These are phyloP conservation scores for Bolborhynchus lineola DNA, from an alignment of 2,113 vertebrate genomes.

Conservation along the genomic window DNA sequence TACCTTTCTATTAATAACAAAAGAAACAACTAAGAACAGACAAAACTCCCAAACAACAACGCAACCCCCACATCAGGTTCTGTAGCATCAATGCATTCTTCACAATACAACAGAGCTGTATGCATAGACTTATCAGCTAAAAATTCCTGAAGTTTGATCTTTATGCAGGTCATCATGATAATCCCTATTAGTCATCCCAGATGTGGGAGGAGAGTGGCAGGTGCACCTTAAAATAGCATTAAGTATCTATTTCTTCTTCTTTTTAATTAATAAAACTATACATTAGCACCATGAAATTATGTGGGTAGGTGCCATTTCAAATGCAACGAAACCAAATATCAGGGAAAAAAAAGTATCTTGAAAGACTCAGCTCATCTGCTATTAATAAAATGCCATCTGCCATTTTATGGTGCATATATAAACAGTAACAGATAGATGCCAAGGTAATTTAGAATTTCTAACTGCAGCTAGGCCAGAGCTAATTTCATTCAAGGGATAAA, in stretches of 20 bases:
- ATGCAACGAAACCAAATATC: slow-evolving; percentile 45
- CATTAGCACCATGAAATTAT: background rate
- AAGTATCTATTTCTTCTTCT: rapidly evolving
- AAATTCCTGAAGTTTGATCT: background rate
- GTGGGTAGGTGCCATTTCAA: background rate
- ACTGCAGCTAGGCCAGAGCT: slow-evolving; percentile 70
- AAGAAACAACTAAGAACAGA: background rate
- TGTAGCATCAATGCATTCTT: background rate
- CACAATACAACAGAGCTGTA: background rate
- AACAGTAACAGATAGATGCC: slow-evolving; percentile 75
- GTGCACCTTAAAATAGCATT: background rate
- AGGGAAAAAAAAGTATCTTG: slow-evolving; percentile 9
- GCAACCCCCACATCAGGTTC: background rate
- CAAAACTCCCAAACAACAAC: rapidly evolving
- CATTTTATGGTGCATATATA: slow-evolving; percentile 71
- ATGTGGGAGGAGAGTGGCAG: background rate
- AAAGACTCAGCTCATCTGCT: slow-evolving; percentile 64
- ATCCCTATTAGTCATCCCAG: background rate
- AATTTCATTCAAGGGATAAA: slow-evolving; percentile 82
- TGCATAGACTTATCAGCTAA: background rate
- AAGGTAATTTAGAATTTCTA: slow-evolving; percentile 78
- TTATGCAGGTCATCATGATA: background rate
- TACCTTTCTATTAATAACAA: background rate
- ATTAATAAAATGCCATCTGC: slow-evolving; percentile 78
- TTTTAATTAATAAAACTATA: background rate